Evolutionary conservation across 2,113 vertebrate species (phyloP).

Genomic region (Scatophagus argus): DNA sequence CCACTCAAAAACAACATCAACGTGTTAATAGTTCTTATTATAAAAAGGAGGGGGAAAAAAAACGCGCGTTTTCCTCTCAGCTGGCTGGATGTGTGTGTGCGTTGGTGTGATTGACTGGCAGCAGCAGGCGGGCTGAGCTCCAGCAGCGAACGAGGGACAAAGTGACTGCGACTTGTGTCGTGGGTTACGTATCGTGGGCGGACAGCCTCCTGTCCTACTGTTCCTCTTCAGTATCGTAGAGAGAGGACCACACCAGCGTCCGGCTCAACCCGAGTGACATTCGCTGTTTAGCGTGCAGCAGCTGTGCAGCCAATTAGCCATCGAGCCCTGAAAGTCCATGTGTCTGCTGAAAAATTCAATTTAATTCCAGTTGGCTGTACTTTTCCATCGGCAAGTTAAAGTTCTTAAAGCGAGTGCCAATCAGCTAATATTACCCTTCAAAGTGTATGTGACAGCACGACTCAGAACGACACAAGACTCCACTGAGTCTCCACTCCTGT

Average conservation of each 20-base stretch:
- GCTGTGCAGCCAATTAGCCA: background rate
- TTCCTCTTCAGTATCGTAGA: too few species aligned
- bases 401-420: background rate
- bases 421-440: background rate
- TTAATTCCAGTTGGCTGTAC: background rate
- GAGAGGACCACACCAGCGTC: too few species aligned
- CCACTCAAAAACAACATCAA: too few species aligned
- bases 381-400: background rate
- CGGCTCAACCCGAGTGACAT: too few species aligned
- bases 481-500: background rate
- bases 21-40: too few species aligned
- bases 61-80: too few species aligned
- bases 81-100: background rate
- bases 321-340: too few species aligned
- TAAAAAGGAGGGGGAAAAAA: too few species aligned
- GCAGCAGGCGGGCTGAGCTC: background rate
- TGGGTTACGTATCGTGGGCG: too few species aligned
- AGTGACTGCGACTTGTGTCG: too few species aligned
- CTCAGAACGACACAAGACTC: background rate
- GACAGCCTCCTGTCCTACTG: too few species aligned
- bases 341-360: too few species aligned
- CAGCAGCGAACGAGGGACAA: background rate
- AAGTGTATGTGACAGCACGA: background rate
- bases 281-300: background rate
- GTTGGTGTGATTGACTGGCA: conserved; percentile 4